Base-by-base conservation (phyloP, 2,113 vertebrate genomes). In the Phrynosoma blainvillii region DNA sequence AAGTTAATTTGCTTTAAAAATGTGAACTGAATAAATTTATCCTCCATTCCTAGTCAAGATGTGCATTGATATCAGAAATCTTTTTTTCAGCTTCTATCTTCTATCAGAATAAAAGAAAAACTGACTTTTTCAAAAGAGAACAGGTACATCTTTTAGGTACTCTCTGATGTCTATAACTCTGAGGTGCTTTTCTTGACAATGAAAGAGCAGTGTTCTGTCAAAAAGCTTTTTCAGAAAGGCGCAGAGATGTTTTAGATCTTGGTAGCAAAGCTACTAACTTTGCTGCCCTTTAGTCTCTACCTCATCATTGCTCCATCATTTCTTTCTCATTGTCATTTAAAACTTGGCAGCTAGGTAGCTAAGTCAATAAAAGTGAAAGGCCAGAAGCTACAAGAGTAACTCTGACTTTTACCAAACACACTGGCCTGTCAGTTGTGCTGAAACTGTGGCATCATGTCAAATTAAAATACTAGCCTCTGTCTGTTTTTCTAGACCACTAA, bases 241-340 rank as follows among this genome's bases (percentile, higher is more conserved):
- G 59, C 65, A 80, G 73, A 80, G 47, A 20, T 32, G 27, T 87
- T 87, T 87, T 65, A 59, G 14, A 86, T 86, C 42, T 79, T n/a
- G 21, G 6, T 36, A 70, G n/a, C 42, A 68, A 79, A 86, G 52
- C 25, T 10, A 71, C 32, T 30, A 42, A 21, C 25, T 8, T 40
- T 59, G 13, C 47, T 71, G 52, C 23, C 32, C 25, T 56, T 23
- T n/a, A 25, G 32, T 32, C 12, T 27, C 11, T 71, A 71, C 27
- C 23, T 36, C 40, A n/a, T 14, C 23, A 10, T 30, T 13, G 16
- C 10, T 59, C 68, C 47, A 42, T 42, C 32, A 5, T 80, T 71
- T 79, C 54, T 4, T 40, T 18, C 40, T 13, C 9, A 40, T 52
- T 73, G 65, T 7, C 77, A 87, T 80, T 87, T 87, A 80, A 40